A percentile compares a stretch with the other conserved stretches of the same genome.
phyloP scores from a whole-genome alignment of 1,140 invertebrate species.

The Diorhabda carinulata region DNA sequence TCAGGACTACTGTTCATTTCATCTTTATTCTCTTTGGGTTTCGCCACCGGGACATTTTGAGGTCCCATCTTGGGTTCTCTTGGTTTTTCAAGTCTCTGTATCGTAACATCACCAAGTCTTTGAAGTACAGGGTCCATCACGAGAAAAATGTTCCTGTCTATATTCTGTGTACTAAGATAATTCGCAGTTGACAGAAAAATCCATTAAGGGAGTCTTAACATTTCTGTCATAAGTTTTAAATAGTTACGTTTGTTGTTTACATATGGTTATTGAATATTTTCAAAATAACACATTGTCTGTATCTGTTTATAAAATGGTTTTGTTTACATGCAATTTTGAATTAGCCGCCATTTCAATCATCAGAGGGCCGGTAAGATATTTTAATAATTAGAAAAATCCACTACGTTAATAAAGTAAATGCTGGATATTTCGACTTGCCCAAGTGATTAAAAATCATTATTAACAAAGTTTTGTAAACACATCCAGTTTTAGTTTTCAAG shows the following conservation, averaged over 20 bases:
- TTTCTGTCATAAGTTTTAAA: background rate
- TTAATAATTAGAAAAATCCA: background rate
- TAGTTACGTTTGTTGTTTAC: background rate
- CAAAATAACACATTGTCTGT: background rate
- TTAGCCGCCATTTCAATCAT: constrained; percentile 22
- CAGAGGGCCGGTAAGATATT: constrained; percentile 12
- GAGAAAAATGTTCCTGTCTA: background rate
- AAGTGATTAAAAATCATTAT: background rate
- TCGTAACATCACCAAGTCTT: constrained; percentile 45
- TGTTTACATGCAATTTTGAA: constrained; percentile 28
- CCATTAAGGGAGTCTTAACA: background rate
- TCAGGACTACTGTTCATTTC: constrained; percentile 26
- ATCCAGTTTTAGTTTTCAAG: background rate
- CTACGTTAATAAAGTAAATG: background rate
- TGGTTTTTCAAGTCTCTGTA: constrained; percentile 45
- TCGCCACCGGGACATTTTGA: constrained; percentile 29
- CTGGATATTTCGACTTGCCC: background rate
- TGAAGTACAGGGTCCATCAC: constrained; percentile 46
- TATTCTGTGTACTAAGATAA: background rate
- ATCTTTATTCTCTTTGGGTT: constrained; percentile 30
- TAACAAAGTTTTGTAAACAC: background rate
- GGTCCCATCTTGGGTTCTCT: constrained; percentile 36
- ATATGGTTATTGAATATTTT: background rate
- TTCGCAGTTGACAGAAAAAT: background rate
- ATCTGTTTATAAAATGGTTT: constrained; percentile 18